phyloP scores from a whole-genome alignment of 1,140 invertebrate genomes.

The Caligus rogercresseyi region DNA sequence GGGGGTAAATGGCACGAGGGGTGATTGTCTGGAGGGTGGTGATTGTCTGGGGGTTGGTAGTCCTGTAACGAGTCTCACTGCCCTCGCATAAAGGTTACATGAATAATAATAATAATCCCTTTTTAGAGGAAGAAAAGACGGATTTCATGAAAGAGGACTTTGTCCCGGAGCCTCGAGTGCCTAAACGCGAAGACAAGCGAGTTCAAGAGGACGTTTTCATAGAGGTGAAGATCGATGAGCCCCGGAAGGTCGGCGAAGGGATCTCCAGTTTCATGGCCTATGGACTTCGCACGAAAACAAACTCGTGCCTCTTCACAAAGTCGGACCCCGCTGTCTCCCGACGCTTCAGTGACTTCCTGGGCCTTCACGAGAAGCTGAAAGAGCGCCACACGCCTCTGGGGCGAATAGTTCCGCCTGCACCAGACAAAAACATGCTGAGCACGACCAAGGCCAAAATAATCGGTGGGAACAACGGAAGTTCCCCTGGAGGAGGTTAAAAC shows the following conservation, averaged over 20 bases:
- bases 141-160: not conserved
- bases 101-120: not conserved
- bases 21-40: too few relatives aligned
- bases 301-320: constrained; percentile 62
- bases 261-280: constrained; percentile 94
- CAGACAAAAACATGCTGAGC: constrained; percentile 92
- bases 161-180: not conserved
- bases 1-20: too few relatives aligned
- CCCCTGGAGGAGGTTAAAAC: too few relatives aligned
- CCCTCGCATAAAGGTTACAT: too few relatives aligned
- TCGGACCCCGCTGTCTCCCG: constrained; percentile 65
- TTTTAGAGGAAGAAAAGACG: not conserved
- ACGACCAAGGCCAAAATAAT: constrained; percentile 89
- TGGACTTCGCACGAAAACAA: constrained; percentile 67
- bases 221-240: constrained; percentile 56
- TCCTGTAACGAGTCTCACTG: too few relatives aligned
- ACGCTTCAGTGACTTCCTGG: constrained; percentile 93
- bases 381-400: constrained; percentile 84
- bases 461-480: constrained; percentile 28
- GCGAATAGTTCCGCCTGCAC: constrained; percentile 90
- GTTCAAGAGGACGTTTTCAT: constrained; percentile 3
- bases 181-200: not conserved
- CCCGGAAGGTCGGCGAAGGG: constrained; percentile 90
- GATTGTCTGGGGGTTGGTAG: too few relatives aligned
- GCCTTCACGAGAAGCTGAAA: constrained; percentile 81